Conservation (phyloP, 2,888 invertebrate genomes). For the Sminthurides aquaticus region DNA sequence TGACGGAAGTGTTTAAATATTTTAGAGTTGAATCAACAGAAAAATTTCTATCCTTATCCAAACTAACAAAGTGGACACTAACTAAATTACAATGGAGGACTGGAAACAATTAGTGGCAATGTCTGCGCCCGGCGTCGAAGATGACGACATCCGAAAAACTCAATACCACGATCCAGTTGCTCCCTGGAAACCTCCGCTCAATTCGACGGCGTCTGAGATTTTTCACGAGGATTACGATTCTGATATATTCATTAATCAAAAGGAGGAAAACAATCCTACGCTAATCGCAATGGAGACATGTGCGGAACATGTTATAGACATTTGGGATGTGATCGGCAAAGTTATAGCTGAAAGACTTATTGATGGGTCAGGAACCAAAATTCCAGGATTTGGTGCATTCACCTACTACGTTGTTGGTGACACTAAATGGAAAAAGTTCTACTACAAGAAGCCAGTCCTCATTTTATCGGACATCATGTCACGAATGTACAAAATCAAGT, state of each 20-base stretch:
- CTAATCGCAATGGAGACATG: conserved; percentile 30
- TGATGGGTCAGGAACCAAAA: conserved; percentile 29
- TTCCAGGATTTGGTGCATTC: conserved; percentile 38
- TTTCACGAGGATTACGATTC: not conserved
- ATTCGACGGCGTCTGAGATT: not conserved
- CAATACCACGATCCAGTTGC: not conserved
- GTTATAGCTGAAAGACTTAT: conserved; percentile 30
- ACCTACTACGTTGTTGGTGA: conserved; percentile 2
- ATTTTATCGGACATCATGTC: conserved; percentile 12
- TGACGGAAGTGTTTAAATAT: too few species aligned
- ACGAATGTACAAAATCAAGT: conserved; percentile 15
- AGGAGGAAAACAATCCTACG: conserved; percentile 16
- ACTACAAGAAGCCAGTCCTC: conserved; percentile 10
- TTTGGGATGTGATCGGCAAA: conserved; percentile 33
- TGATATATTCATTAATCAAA: conserved; percentile 2
- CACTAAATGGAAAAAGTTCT: not conserved
- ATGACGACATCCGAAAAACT: not conserved
- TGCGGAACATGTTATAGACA: conserved; percentile 26
- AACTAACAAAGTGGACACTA: too few species aligned
- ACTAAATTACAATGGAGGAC: too few species aligned
- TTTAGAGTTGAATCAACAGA: too few species aligned
- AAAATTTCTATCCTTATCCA: too few species aligned
- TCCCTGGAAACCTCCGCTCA: conserved; percentile 1
- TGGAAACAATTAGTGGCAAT: too few species aligned
- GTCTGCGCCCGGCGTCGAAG: too few species aligned